Evolutionary conservation across 2,888 invertebrate species (phyloP).

Genomic region (Dorcus hopei): DNA sequence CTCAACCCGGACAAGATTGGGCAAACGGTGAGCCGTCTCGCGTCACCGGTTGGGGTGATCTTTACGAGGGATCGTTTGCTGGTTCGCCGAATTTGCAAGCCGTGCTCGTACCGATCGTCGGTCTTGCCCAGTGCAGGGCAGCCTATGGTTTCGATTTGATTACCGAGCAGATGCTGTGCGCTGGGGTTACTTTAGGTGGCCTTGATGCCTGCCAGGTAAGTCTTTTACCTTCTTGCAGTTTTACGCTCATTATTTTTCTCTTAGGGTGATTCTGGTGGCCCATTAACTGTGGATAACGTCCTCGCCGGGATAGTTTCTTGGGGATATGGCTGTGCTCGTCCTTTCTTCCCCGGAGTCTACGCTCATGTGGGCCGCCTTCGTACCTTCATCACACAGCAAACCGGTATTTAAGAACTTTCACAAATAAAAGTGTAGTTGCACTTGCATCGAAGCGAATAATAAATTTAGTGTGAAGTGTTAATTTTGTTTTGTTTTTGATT

Average conservation of each 20-base stretch:
- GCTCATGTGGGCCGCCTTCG: not conserved
- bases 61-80: too few species aligned
- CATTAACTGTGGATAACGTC: not conserved
- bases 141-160: not conserved
- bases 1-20: not conserved
- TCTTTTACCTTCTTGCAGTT: too few species aligned
- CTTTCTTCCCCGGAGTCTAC: not conserved
- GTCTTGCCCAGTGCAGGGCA: not conserved
- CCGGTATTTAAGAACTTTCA: not conserved
- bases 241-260: too few species aligned
- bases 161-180: not conserved
- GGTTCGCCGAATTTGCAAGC: not conserved
- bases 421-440: too few species aligned
- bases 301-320: not conserved
- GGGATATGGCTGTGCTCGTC: not conserved
- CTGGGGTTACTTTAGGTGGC: not conserved
- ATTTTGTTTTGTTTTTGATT: too few species aligned
- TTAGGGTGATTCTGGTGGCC: constrained; percentile 2
- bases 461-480: too few species aligned
- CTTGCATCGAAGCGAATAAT: too few species aligned
- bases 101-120: not conserved
- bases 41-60: not conserved
- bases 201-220: constrained; percentile 1
- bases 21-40: not conserved
- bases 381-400: not conserved